Base-by-base conservation (phyloP, 2,113 vertebrate genomes). In the Ceuthmochares aereus region DNA sequence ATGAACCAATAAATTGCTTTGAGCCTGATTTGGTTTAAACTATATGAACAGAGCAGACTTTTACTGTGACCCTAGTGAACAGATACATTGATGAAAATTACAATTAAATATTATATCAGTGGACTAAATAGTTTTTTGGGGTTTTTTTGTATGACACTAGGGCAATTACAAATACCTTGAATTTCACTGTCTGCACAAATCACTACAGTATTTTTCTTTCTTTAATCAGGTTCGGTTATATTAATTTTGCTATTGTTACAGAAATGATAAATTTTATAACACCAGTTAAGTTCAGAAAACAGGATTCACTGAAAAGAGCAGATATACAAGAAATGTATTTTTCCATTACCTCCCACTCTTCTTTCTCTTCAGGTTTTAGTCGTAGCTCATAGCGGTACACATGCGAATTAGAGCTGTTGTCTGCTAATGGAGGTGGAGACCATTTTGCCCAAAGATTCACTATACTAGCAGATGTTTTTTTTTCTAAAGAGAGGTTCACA, bases 321-420 rank as follows among this genome's bases (percentile, higher is more conserved):
- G 27, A 63, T 72, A 67, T 32, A 64, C 60, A 86, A 68, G 4
- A 76, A 84, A 89, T 37, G 12, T 6, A 45, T 58, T 69, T 59
- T 93, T 15, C 27, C 37, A 51, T 98, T 91, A 99, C 99, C 99
- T 99, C 98, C 99, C 99, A 99, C 7, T 98, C 97, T 14, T 96
- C 92, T n/a, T 97, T 97, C 68, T 96, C 98, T 74, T 98, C 98
- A n/a, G 98, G 76, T 92, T 98, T 99, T 66, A 99, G 78, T 17
- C 98, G 98, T 72, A 99, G 96, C 98, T 99, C 98, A 30, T 99
- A 99, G 60, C 98, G 85, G 76, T 99, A 98, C 0, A 97, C 97
- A 90, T 98, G 97, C 98, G 98, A 99, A 36, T 98, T 99, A 4
- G 98, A 98, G 84, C 96, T 98, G n/a, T 98, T 96, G 83, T 98